Conservation (phyloP, 2,888 invertebrate species). For the Ischnus inquisitorius region DNA sequence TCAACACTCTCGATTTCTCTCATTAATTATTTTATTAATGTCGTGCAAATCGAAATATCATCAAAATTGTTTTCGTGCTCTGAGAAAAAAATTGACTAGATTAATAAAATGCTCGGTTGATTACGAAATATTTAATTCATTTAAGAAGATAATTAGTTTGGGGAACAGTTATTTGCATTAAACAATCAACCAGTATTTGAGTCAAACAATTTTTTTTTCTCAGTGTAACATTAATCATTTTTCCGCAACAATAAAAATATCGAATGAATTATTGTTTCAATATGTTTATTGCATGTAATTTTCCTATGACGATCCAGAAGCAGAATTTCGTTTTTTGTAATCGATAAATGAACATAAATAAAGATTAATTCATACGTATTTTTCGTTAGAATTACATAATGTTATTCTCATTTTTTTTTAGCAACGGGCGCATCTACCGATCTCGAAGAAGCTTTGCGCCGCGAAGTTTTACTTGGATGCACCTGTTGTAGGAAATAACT, state of each 20-base stretch:
- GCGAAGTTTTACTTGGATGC: conserved; percentile 76
- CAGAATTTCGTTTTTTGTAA: background rate
- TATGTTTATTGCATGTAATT: too few species aligned
- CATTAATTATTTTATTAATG: background rate
- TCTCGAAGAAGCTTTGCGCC: conserved; percentile 75
- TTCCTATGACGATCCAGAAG: background rate
- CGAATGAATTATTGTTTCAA: too few species aligned
- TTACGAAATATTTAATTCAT: too few species aligned
- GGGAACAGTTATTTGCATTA: too few species aligned
- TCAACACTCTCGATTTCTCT: background rate
- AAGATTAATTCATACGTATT: background rate
- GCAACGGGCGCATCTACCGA: conserved; percentile 77
- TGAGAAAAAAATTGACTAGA: too few species aligned
- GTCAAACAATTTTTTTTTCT: too few species aligned
- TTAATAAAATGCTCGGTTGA: too few species aligned
- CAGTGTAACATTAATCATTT: too few species aligned
- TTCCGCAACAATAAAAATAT: too few species aligned
- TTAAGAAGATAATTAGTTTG: too few species aligned
- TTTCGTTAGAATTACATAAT: conserved; percentile 11
- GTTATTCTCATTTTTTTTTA: conserved; percentile 66
- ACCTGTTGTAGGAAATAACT: conserved; percentile 74
- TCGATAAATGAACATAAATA: background rate
- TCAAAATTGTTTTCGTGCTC: background rate
- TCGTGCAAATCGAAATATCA: background rate
- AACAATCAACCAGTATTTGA: too few species aligned